phyloP scores from a whole-genome alignment of 2,797 vertebrate species.

The Holocentrus rufus region DNA sequence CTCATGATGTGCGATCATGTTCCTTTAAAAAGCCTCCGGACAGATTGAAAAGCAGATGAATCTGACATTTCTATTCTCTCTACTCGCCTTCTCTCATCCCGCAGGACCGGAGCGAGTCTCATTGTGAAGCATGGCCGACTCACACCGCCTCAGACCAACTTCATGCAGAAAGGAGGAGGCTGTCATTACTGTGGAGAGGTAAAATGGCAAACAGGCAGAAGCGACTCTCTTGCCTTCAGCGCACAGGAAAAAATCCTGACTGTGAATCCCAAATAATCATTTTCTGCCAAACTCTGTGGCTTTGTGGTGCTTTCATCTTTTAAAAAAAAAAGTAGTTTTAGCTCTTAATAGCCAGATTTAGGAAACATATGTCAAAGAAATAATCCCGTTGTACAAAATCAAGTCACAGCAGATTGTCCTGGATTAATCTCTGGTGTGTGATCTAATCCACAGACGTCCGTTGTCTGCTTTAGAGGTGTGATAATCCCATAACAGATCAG shows the following conservation, averaged over 20 bases:
- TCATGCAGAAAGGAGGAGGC: conserved; percentile 17
- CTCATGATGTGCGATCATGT: conserved; percentile 17
- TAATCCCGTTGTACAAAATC: conserved; percentile 63
- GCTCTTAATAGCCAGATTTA: conserved; percentile 31
- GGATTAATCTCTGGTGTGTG: conserved; percentile 68
- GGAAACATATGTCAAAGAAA: conserved; percentile 55
- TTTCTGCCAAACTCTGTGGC: background rate
- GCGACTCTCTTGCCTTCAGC: conserved; percentile 10
- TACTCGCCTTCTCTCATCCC: background rate
- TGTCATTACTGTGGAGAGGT: conserved; percentile 20
- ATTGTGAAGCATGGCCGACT: conserved; percentile 8
- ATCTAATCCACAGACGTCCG: conserved; percentile 63
- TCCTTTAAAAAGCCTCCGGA: conserved; percentile 30
- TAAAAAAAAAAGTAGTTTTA: conserved; percentile 38
- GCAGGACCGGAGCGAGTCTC: conserved; percentile 15
- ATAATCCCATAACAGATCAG: conserved; percentile 68
- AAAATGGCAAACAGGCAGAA: conserved; percentile 6
- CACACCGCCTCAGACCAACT: conserved; percentile 11
- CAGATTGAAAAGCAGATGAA: conserved; percentile 42
- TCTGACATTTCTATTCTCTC: conserved; percentile 34
- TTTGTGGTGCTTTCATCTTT: conserved; percentile 29
- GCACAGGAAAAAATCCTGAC: background rate
- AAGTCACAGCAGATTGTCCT: conserved; percentile 57
- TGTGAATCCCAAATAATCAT: conserved; percentile 12
- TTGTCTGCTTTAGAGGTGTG: conserved; percentile 41